Conservation (phyloP, 2,113 vertebrate species). For the Globicephala melas region DNA sequence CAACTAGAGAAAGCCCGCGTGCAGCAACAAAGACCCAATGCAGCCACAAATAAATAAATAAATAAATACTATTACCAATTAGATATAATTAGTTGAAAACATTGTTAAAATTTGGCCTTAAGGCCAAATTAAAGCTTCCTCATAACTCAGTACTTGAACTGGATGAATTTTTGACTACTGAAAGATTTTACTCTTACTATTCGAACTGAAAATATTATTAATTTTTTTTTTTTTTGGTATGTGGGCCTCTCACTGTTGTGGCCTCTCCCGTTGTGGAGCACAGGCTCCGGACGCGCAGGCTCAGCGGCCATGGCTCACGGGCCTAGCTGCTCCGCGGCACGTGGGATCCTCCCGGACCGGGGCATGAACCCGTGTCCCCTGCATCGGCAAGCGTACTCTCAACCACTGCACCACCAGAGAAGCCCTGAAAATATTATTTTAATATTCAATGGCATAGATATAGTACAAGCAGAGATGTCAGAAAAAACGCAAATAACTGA, state of each 20-base stretch:
- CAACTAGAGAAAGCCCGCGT: too few species aligned
- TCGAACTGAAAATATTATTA: neutral
- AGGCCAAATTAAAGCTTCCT: neutral
- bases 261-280: too few species aligned
- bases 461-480: neutral
- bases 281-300: too few species aligned
- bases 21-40: too few species aligned
- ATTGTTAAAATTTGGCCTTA: neutral
- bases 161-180: neutral
- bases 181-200: neutral
- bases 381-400: too few species aligned
- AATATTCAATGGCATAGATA: neutral
- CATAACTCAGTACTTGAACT: neutral
- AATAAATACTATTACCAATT: neutral
- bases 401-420: too few species aligned
- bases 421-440: neutral
- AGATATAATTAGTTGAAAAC: neutral
- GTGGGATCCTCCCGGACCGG: too few species aligned
- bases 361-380: too few species aligned
- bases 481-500: neutral
- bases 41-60: too few species aligned
- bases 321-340: accelerated
- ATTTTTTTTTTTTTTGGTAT: too few species aligned
- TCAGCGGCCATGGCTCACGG: too few species aligned
- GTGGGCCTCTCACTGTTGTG: too few species aligned